phyloP scores from a whole-genome alignment of 2,797 vertebrate genomes.

The Merluccius polli region DNA sequence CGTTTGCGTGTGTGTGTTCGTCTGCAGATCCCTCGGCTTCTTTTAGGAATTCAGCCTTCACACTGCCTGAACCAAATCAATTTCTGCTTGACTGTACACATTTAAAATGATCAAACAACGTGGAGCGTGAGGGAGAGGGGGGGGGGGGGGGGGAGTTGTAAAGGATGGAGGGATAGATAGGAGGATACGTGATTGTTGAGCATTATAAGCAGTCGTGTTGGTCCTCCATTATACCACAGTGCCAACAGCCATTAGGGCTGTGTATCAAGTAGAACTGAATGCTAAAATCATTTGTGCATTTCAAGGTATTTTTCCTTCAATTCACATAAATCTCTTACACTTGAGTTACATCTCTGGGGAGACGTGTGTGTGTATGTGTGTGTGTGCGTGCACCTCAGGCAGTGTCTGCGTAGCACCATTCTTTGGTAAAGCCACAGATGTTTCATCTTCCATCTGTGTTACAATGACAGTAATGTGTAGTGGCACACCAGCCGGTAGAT shows the following conservation, averaged over 20 bases:
- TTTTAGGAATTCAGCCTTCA: slow-evolving; percentile 46
- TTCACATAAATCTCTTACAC: background rate
- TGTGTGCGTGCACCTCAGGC: background rate
- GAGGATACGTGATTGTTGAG: slow-evolving; percentile 1
- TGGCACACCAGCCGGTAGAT: background rate
- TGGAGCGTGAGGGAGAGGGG: slow-evolving; percentile 33
- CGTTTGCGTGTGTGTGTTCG: background rate
- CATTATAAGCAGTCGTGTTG: background rate
- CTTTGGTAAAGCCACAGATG: background rate
- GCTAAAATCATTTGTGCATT: background rate
- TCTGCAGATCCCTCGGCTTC: slow-evolving; percentile 15
- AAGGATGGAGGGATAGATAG: slow-evolving; percentile 15
- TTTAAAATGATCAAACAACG: slow-evolving; percentile 54
- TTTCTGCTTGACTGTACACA: slow-evolving; percentile 52
- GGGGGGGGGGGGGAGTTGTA: slow-evolving; percentile 16
- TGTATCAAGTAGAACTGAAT: slow-evolving; percentile 20
- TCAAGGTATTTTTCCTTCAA: background rate
- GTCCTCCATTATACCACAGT: background rate
- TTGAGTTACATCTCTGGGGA: background rate
- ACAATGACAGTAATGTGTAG: background rate
- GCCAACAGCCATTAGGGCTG: background rate
- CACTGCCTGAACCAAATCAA: slow-evolving; percentile 55
- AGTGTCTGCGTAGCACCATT: background rate
- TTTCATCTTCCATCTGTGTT: background rate
- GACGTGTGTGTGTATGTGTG: background rate